A percentile compares a stretch with the other conserved stretches of the same genome.
These are phyloP conservation scores for Ameiurus melas DNA, from an alignment of 2,113 vertebrate genomes.

Conservation along the genomic window DNA sequence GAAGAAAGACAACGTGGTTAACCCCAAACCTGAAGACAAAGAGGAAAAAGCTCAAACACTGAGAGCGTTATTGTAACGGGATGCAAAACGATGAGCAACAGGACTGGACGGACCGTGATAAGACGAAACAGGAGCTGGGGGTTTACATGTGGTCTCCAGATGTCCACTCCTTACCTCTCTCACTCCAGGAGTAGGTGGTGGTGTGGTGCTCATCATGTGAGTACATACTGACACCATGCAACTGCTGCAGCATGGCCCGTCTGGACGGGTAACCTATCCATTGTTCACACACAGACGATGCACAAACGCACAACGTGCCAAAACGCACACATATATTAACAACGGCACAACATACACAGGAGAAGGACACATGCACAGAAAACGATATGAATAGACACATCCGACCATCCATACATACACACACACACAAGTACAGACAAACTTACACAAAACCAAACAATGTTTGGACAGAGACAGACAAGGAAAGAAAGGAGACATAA, in stretches of 20 bases:
- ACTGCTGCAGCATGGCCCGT: constrained; percentile 86
- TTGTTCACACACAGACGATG: constrained; percentile 61
- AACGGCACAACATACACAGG: neutral
- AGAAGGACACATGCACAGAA: neutral
- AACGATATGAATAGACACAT: too few species aligned
- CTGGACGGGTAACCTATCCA: constrained; percentile 80
- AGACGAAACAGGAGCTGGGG: constrained; percentile 8
- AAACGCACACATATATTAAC: neutral
- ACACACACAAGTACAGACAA: constrained; percentile 9
- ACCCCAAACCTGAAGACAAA: constrained; percentile 33
- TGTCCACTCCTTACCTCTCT: constrained; percentile 77
- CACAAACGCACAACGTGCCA: constrained; percentile 46
- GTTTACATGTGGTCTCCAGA: neutral
- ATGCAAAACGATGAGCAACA: constrained; percentile 41
- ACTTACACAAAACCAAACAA: constrained; percentile 38
- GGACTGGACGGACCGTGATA: constrained; percentile 36
- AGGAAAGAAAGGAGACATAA: constrained; percentile 60
- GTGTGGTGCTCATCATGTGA: constrained; percentile 78
- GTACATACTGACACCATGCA: constrained; percentile 83
- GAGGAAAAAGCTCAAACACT: constrained; percentile 8
- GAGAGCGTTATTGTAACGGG: constrained; percentile 19
- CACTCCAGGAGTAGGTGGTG: constrained; percentile 72
- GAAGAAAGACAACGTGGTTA: constrained; percentile 21
- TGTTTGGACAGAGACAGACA: constrained; percentile 62
- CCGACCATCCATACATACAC: neutral